Percentiles rank a stretch among this genome's conserved stretches.
Evolutionary conservation across 2,888 invertebrate species (phyloP).

Genomic region (Ormyrus labotus): DNA sequence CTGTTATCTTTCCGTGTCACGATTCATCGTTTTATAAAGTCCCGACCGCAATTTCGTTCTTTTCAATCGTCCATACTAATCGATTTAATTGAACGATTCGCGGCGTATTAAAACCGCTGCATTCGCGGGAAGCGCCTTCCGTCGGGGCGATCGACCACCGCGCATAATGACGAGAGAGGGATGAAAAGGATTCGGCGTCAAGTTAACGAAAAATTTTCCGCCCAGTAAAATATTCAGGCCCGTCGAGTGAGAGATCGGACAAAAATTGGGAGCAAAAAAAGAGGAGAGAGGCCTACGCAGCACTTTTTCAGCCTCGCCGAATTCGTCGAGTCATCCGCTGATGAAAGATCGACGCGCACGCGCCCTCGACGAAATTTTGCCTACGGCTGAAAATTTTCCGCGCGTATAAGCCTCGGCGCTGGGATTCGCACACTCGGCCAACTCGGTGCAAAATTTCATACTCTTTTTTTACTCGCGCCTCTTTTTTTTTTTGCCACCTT

Average conservation of each 20-base stretch:
- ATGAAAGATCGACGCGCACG: constrained; percentile 53
- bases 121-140: not conserved
- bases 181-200: not conserved
- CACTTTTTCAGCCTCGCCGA: constrained; percentile 55
- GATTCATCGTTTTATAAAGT: constrained; percentile 21
- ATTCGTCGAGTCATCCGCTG: constrained; percentile 57
- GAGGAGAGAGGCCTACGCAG: constrained; percentile 31
- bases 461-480: constrained; percentile 15
- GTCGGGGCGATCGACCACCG: constrained; percentile 13
- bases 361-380: constrained; percentile 40
- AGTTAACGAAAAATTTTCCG: constrained; percentile 47
- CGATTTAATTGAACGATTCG: constrained; percentile 5
- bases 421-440: constrained; percentile 33
- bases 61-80: not conserved
- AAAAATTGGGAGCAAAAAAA: constrained; percentile 22
- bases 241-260: constrained; percentile 36
- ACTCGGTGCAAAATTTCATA: constrained; percentile 39
- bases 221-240: constrained; percentile 50
- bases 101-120: not conserved
- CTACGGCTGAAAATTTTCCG: constrained; percentile 52
- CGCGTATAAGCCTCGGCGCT: constrained; percentile 36
- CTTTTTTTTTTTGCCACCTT: constrained; percentile 11
- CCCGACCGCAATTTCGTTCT: constrained; percentile 9
- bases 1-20: not conserved
- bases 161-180: constrained; percentile 17